A percentile compares a stretch with the other conserved stretches of the same genome.
phyloP scores from a whole-genome alignment of 1,140 invertebrate genomes.

The Drosophila tropicalis region DNA sequence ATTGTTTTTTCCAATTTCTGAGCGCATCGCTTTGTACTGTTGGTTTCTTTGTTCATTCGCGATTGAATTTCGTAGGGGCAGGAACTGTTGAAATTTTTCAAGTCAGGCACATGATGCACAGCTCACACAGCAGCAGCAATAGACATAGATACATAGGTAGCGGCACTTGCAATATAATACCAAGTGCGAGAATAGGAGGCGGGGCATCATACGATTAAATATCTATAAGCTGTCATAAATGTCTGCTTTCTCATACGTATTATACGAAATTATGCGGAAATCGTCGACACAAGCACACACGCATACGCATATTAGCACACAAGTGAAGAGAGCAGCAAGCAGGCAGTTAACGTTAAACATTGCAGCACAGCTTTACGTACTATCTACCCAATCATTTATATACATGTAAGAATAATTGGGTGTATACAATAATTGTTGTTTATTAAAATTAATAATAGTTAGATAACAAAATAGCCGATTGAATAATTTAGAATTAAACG shows the following conservation, averaged over 20 bases:
- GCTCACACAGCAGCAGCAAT: slow-evolving; percentile 25
- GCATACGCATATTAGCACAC: not conserved
- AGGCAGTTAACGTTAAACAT: slow-evolving; percentile 11
- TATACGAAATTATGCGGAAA: slow-evolving; percentile 63
- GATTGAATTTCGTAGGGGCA: too few species aligned
- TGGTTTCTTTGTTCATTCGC: too few species aligned
- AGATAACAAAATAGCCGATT: too few species aligned
- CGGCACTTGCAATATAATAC: slow-evolving; percentile 3
- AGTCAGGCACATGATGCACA: slow-evolving; percentile 48
- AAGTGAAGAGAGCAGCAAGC: slow-evolving; percentile 22
- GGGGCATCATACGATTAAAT: slow-evolving; percentile 50
- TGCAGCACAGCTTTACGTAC: slow-evolving; percentile 17
- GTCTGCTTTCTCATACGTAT: slow-evolving; percentile 38
- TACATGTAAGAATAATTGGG: too few species aligned
- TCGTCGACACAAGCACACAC: too few species aligned
- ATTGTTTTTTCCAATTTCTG: too few species aligned
- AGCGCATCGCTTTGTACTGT: too few species aligned
- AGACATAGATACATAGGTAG: slow-evolving; percentile 1
- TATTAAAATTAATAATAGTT: too few species aligned
- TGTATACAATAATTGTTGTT: too few species aligned
- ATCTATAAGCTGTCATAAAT: slow-evolving; percentile 67
- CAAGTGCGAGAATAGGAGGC: not conserved
- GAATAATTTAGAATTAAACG: too few species aligned
- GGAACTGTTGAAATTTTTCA: too few species aligned
- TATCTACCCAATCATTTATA: slow-evolving; percentile 70